Conservation (phyloP, 2,797 vertebrate species). For the Buphagus erythrorhynchus region DNA sequence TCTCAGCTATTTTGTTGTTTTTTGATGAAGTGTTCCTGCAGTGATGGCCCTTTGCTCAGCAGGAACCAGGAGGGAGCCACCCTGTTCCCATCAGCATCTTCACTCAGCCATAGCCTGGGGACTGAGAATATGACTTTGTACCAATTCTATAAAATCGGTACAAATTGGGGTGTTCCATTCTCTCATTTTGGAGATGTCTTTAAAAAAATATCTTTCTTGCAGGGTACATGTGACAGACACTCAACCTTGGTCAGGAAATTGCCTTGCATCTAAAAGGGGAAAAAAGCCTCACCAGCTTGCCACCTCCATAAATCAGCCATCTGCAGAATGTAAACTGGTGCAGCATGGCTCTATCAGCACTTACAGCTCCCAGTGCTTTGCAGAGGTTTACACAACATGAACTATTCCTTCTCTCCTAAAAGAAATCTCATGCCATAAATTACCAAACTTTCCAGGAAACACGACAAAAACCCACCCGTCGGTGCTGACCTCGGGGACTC, state of each 20-base stretch:
- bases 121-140: not conserved
- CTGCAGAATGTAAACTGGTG: not conserved
- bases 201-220: not conserved
- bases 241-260: not conserved
- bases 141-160: fast-evolving
- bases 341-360: not conserved
- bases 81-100: not conserved
- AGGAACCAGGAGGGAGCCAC: not conserved
- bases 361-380: not conserved
- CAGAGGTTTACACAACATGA: not conserved
- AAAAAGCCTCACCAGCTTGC: not conserved
- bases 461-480: not conserved
- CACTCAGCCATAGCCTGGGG: not conserved
- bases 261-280: not conserved
- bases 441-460: not conserved
- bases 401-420: not conserved
- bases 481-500: not conserved
- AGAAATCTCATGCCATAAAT: not conserved
- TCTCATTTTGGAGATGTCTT: not conserved
- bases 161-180: not conserved
- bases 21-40: not conserved
- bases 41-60: not conserved
- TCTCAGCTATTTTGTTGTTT: not conserved
- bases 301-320: not conserved
- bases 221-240: not conserved